Evolutionary conservation across 64 coral and sea anemone genomes (phyloP), one percentile per base, ranked within the genome.

Genomic region (Dendronephthya gigantea): DNA sequence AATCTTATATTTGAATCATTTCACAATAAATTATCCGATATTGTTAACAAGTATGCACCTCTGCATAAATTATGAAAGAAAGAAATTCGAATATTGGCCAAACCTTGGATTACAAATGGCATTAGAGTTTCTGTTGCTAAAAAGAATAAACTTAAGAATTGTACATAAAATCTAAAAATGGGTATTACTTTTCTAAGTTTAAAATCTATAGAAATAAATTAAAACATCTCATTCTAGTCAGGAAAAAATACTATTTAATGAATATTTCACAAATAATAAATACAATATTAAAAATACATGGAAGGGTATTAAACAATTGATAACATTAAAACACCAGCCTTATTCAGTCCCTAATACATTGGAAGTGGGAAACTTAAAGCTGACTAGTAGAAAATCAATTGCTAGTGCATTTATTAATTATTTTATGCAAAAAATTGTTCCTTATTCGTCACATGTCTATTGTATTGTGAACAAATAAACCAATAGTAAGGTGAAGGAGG

Each of bases 1-100:
- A 84, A 84, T 55, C 83, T 84, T 28, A 84, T 84, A 15, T 84
- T 84, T 84, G 31, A 84, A 30, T 49, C 47, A 12, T 84, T 84
- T 84, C 49, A 84, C 30, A 10, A 17, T 23, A 84, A 84, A 49
- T 32, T 84, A 84, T 84, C 83, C 15, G 35, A 84, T 23, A 15
- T 84, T 17, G 55, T 84, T 19, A 50, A 84, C 35, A 84, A 7
- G 7, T 48, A 84, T 52, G 83, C 55, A 30, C 83, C 83, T 7
- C 3, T 84, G 35, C n/a, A 48, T 19, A 84, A 51, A 16, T 48
- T 84, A 7, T 14, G 17, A 8, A 51, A 29, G 25, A 84, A 40
- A 84, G 45, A 84, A 25, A 32, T 55, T 4, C 45, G 23, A 51
- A 28, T 52, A 17, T 2, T 11, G 19, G 47, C 49, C 31, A 84